Conservation (phyloP, 2,113 vertebrate species). For the Oreochromis tanganicae region DNA sequence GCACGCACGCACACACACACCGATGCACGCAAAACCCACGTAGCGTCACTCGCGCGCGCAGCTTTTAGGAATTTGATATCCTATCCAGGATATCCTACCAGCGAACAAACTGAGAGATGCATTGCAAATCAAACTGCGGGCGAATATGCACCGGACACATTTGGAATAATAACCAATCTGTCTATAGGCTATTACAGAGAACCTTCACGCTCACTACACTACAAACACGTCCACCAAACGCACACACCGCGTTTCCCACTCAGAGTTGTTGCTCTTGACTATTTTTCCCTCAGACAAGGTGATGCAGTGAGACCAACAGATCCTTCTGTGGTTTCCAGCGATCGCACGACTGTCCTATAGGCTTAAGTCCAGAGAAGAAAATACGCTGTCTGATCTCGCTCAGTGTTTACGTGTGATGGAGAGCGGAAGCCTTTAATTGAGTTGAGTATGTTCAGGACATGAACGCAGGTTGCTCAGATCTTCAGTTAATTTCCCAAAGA, state of each 20-base stretch:
- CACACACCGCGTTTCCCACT: not conserved
- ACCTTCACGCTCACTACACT: not conserved
- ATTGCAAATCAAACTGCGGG: not conserved
- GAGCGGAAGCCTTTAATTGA: not conserved
- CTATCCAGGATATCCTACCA: conserved; percentile 49
- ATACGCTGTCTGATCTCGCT: not conserved
- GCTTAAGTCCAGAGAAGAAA: conserved; percentile 25
- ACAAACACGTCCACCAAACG: not conserved
- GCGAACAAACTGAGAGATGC: conserved; percentile 25
- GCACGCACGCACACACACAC: not conserved
- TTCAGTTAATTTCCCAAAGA: not conserved
- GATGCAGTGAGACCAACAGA: conserved; percentile 43
- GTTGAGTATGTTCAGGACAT: not conserved
- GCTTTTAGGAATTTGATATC: conserved; percentile 38
- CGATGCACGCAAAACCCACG: not conserved
- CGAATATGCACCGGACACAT: not conserved
- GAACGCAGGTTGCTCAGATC: not conserved
- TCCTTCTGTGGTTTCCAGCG: conserved; percentile 56
- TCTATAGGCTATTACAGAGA: not conserved
- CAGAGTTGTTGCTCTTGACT: conserved; percentile 31
- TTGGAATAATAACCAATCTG: not conserved
- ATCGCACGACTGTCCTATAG: conserved; percentile 55
- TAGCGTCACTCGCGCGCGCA: not conserved
- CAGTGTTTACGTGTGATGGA: not conserved
- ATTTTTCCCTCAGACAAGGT: conserved; percentile 42